Conservation (phyloP, 2,113 vertebrate genomes). For the Paracanthobrama guichenoti region DNA sequence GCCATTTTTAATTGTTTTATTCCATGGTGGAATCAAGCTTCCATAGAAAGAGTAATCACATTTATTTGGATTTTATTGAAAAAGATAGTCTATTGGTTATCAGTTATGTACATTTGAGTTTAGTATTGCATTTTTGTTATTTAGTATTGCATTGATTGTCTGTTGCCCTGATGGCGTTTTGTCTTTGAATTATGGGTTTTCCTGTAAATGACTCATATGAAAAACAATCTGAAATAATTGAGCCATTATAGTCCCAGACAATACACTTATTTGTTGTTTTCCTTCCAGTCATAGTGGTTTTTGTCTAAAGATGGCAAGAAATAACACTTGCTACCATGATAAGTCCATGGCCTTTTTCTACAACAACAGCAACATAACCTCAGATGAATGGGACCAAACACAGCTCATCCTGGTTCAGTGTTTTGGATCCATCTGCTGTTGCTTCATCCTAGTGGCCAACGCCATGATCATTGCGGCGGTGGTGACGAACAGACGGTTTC, state of each 20-base stretch:
- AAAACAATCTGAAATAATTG: constrained; percentile 1
- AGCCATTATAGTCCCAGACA: background rate
- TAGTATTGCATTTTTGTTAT: background rate
- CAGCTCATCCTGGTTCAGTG: constrained; percentile 83
- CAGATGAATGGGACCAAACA: constrained; percentile 77
- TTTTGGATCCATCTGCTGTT: constrained; percentile 88
- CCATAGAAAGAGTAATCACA: too few species aligned
- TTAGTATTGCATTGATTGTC: background rate
- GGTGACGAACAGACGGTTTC: constrained; percentile 91
- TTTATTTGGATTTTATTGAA: background rate
- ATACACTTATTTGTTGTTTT: background rate
- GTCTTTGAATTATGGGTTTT: background rate
- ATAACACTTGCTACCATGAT: constrained; percentile 86
- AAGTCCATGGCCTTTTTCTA: constrained; percentile 92
- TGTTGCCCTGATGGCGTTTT: background rate
- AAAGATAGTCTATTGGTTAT: background rate
- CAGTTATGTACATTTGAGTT: background rate
- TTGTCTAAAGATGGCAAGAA: constrained; percentile 74
- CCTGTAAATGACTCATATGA: background rate
- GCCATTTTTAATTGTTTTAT: too few species aligned
- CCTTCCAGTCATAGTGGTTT: constrained; percentile 66
- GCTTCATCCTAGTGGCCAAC: constrained; percentile 95
- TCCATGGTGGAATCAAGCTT: too few species aligned
- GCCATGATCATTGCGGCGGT: constrained; percentile 91
- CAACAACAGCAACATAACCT: constrained; percentile 77